These are phyloP conservation scores for Platycheirus albimanus DNA, from an alignment of 2,888 invertebrate genomes.

Conservation along the genomic window DNA sequence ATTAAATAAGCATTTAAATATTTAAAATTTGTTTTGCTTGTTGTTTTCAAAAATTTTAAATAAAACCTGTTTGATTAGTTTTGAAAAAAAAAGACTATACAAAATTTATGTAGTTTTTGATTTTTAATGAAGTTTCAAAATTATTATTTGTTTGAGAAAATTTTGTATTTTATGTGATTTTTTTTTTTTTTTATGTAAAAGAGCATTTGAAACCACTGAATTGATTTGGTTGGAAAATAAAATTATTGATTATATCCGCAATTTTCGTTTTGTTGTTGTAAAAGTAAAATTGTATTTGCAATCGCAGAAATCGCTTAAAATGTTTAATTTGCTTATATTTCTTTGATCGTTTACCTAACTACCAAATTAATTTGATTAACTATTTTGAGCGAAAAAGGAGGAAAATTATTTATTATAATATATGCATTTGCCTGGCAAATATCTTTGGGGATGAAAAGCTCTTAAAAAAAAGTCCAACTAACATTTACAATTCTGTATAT, in stretches of 20 bases:
- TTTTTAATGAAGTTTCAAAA: too few relatives aligned
- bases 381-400: not conserved
- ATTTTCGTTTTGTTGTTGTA: slow-evolving; percentile 29
- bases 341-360: slow-evolving; percentile 48
- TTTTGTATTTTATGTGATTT: slow-evolving; percentile 18
- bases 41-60: too few relatives aligned
- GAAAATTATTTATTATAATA: not conserved
- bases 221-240: slow-evolving; percentile 64
- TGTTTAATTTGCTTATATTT: slow-evolving; percentile 12
- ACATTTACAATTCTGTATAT: slow-evolving; percentile 29
- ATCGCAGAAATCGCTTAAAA: slow-evolving; percentile 17
- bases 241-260: slow-evolving; percentile 64
- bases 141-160: slow-evolving; percentile 11
- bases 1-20: slow-evolving; percentile 44
- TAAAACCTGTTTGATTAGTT: too few relatives aligned
- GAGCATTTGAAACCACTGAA: slow-evolving; percentile 72
- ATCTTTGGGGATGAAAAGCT: slow-evolving; percentile 4
- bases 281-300: slow-evolving; percentile 31
- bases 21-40: slow-evolving; percentile 9
- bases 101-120: too few relatives aligned
- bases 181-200: slow-evolving; percentile 42
- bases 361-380: slow-evolving; percentile 5
- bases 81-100: too few relatives aligned
- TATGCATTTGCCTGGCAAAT: not conserved
- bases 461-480: slow-evolving; percentile 24